These are phyloP conservation scores for Paramisgurnus dabryanus DNA, from an alignment of 2,113 vertebrate genomes.

Conservation along the genomic window DNA sequence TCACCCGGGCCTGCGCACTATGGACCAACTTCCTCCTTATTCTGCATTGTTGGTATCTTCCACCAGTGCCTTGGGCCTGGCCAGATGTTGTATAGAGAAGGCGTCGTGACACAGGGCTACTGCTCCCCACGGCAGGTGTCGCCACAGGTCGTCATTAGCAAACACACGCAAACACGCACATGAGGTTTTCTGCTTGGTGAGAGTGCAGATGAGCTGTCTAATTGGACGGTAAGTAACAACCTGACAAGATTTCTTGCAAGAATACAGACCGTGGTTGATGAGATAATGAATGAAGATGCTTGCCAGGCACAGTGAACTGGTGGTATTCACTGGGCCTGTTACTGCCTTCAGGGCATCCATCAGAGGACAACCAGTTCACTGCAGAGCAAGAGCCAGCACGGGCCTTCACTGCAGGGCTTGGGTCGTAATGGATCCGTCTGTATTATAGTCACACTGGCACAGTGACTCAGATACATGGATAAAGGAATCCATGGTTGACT, in stretches of 20 bases:
- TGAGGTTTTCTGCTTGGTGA: conserved; percentile 67
- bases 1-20: conserved; percentile 28
- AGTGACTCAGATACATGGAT: not conserved
- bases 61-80: conserved; percentile 49
- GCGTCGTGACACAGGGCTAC: conserved; percentile 44
- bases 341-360: conserved; percentile 25
- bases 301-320: conserved; percentile 15
- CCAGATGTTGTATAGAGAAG: conserved; percentile 59
- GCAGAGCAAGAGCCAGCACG: conserved; percentile 2
- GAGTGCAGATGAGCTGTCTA: conserved; percentile 65
- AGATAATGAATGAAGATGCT: conserved; percentile 56
- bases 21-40: conserved; percentile 50
- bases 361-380: conserved; percentile 6
- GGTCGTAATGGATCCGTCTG: conserved; percentile 19
- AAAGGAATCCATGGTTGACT: conserved; percentile 32
- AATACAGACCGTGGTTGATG: conserved; percentile 39
- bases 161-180: conserved; percentile 9
- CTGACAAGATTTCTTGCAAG: conserved; percentile 62
- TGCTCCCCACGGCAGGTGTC: conserved; percentile 52
- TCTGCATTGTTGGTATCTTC: conserved; percentile 47
- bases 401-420: conserved; percentile 10
- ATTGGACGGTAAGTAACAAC: conserved; percentile 56
- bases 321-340: conserved; percentile 17
- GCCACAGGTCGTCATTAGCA: conserved; percentile 46
- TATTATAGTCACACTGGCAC: not conserved